Conservation (phyloP, 1,140 invertebrate genomes). For the Euwallacea fornicatus region DNA sequence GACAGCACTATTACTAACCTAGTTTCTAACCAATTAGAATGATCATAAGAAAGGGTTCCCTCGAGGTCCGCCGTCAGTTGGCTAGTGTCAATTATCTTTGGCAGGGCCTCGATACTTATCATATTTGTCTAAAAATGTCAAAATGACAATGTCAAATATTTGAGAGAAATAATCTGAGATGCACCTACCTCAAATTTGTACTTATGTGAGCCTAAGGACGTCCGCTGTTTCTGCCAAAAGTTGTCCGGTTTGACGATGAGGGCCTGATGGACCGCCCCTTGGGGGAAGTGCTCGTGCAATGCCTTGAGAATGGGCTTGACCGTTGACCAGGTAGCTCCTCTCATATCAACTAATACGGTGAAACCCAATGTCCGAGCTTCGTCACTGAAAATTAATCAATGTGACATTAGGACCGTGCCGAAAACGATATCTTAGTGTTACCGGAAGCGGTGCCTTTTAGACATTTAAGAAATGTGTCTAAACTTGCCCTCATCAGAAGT, state of each 20-base stretch:
- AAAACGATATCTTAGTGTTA: no score
- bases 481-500: no score
- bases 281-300: conserved; percentile 91
- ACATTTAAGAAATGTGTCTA: no score
- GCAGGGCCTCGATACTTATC: conserved; percentile 91
- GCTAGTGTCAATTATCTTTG: conserved; percentile 87
- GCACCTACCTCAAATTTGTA: conserved; percentile 94
- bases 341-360: conserved; percentile 95
- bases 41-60: conserved; percentile 91
- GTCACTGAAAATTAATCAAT: conserved; percentile 67
- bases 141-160: conserved; percentile 12
- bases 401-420: no score
- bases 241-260: conserved; percentile 98
- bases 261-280: conserved; percentile 80
- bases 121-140: conserved; percentile 81
- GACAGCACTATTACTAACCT: conserved; percentile 39
- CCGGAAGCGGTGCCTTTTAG: no score
- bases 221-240: conserved; percentile 99
- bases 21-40: conserved; percentile 95
- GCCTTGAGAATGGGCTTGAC: conserved; percentile 97
- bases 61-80: conserved; percentile 94
- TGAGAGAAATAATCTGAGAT: not conserved
- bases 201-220: conserved; percentile 93
- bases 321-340: conserved; percentile 90
- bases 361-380: conserved; percentile 87